These are phyloP conservation scores for Ruditapes philippinarum DNA, from an alignment of 1,140 invertebrate genomes.

Conservation along the genomic window DNA sequence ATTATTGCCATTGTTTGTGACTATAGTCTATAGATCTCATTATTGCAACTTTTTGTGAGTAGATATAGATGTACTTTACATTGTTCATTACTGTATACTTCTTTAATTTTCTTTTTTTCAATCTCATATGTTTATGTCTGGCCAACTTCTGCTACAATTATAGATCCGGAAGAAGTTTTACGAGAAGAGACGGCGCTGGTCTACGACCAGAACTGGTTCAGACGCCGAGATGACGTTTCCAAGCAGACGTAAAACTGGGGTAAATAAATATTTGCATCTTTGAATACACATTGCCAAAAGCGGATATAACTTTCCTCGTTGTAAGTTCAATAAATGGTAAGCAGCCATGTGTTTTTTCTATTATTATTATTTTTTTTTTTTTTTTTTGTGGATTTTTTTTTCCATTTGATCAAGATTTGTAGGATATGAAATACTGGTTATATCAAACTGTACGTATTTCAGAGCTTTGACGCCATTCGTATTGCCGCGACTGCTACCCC, in stretches of 20 bases:
- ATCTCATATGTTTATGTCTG: too few species aligned
- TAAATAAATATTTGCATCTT: slow-evolving; percentile 4
- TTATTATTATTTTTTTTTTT: not conserved
- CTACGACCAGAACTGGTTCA: slow-evolving; percentile 39
- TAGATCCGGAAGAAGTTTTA: slow-evolving; percentile 68
- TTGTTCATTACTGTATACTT: too few species aligned
- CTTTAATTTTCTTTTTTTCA: too few species aligned
- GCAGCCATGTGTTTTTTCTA: not conserved
- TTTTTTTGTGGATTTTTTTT: too few species aligned
- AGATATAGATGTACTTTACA: too few species aligned
- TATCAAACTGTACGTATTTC: too few species aligned
- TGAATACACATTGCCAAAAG: not conserved
- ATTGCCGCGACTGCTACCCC: not conserved
- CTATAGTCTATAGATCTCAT: too few species aligned
- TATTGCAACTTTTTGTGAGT: too few species aligned
- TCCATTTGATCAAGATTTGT: too few species aligned
- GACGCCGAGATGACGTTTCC: slow-evolving; percentile 45
- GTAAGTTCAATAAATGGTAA: not conserved
- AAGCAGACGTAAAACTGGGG: slow-evolving; percentile 41
- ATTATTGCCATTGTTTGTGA: too few species aligned
- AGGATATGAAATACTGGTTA: too few species aligned
- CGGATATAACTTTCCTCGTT: not conserved
- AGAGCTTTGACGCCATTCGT: slow-evolving; percentile 54
- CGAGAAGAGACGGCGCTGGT: slow-evolving; percentile 54
- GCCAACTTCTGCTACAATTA: too few species aligned